phyloP scores from a whole-genome alignment of 2,888 invertebrate species.

The Tachina fera region DNA sequence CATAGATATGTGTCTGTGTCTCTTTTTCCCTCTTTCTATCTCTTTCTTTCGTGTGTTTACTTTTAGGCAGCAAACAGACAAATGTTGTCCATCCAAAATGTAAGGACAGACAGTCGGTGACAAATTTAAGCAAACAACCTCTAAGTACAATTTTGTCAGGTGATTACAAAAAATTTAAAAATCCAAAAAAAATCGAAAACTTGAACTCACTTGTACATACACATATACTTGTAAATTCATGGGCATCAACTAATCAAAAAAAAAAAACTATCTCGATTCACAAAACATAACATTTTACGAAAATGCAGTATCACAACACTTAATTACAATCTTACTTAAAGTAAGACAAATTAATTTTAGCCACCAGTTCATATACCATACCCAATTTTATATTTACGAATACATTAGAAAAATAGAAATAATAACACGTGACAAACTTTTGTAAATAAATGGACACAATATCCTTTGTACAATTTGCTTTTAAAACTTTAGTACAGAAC shows the following conservation, averaged over 20 bases:
- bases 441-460: too few species aligned
- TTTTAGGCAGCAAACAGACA: slow-evolving; percentile 80
- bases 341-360: too few species aligned
- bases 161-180: slow-evolving; percentile 74
- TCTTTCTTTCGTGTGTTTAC: slow-evolving; percentile 71
- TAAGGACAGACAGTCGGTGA: slow-evolving; percentile 79
- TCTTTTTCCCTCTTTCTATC: slow-evolving; percentile 31
- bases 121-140: slow-evolving; percentile 80
- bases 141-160: slow-evolving; percentile 80
- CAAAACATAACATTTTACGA: too few species aligned
- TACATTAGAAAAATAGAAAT: too few species aligned
- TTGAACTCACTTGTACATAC: slow-evolving; percentile 2
- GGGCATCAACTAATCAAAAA: background rate
- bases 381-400: too few species aligned
- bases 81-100: slow-evolving; percentile 81
- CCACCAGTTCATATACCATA: too few species aligned
- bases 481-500: too few species aligned
- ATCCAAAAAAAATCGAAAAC: background rate
- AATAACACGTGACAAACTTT: too few species aligned
- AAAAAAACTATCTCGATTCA: too few species aligned
- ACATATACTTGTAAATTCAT: background rate
- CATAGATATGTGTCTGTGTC: slow-evolving; percentile 32
- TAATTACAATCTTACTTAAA: too few species aligned
- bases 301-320: too few species aligned
- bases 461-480: too few species aligned